phyloP scores from a whole-genome alignment of 2,888 invertebrate genomes.

The Rapana venosa region DNA sequence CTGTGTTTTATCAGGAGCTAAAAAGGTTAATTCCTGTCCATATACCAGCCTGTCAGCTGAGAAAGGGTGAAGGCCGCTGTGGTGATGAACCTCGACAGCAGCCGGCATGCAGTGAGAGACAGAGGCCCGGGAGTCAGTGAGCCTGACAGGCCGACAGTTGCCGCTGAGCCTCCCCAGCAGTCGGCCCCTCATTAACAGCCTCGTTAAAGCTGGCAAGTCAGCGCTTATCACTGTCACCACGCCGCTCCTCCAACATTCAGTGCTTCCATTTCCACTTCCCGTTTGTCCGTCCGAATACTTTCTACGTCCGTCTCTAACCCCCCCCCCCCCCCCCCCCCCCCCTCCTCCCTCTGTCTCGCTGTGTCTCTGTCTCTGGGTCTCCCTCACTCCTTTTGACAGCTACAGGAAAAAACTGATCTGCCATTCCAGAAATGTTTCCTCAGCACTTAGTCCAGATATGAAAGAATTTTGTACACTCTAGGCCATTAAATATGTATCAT shows the following conservation, averaged over 20 bases:
- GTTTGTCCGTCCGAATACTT: not conserved
- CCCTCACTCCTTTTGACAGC: not conserved
- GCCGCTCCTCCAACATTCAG: not conserved
- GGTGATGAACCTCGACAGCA: not conserved
- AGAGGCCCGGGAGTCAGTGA: not conserved
- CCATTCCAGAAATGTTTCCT: too few relatives aligned
- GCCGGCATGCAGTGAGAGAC: not conserved
- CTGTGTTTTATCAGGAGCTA: not conserved
- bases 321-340: not conserved
- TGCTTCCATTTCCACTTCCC: not conserved
- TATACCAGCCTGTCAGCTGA: not conserved
- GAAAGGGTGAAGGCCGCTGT: not conserved
- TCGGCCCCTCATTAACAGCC: not conserved
- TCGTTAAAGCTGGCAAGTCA: slow-evolving; percentile 11
- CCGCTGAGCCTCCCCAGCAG: not conserved
- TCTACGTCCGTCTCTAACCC: too few relatives aligned
- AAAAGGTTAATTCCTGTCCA: not conserved
- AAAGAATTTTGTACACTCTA: too few relatives aligned
- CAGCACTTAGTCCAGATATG: too few relatives aligned
- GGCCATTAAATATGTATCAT: too few relatives aligned
- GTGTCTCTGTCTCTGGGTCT: not conserved
- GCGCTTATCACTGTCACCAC: slow-evolving; percentile 23
- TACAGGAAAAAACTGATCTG: too few relatives aligned
- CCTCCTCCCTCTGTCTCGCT: not conserved
- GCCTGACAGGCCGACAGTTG: slow-evolving; percentile 12